phyloP scores from a whole-genome alignment of 2,888 invertebrate species.

The Conus canariensis region DNA sequence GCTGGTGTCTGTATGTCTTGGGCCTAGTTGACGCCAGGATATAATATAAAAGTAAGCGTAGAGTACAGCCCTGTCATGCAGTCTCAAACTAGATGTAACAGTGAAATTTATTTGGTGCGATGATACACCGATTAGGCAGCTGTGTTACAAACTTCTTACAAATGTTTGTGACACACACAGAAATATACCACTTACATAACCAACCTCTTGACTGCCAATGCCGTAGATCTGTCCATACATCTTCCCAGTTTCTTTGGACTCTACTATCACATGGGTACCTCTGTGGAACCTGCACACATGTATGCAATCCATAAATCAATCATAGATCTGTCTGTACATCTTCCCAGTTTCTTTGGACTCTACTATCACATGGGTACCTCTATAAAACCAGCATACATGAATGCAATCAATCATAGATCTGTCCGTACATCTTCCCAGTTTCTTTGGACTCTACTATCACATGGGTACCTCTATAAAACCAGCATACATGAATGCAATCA shows the following conservation, averaged over 20 bases:
- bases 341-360: conserved; percentile 92
- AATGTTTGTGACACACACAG: background rate
- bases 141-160: background rate
- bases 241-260: conserved; percentile 90
- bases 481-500: conserved; percentile 58
- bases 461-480: conserved; percentile 95
- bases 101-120: too few relatives aligned
- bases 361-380: conserved; percentile 94
- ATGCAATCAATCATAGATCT: conserved; percentile 83
- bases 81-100: too few relatives aligned
- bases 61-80: too few relatives aligned
- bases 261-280: conserved; percentile 94
- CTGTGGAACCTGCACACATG: conserved; percentile 86
- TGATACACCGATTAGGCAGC: too few relatives aligned
- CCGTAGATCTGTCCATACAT: conserved; percentile 94
- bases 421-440: conserved; percentile 89
- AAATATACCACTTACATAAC: conserved; percentile 57
- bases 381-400: conserved; percentile 85
- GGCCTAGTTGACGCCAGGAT: too few relatives aligned
- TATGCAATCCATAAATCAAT: too few relatives aligned
- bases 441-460: conserved; percentile 95
- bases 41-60: too few relatives aligned
- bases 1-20: too few relatives aligned
- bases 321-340: conserved; percentile 92
- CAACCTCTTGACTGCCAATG: conserved; percentile 93